A percentile compares a stretch with the other conserved stretches of the same genome.
These are phyloP conservation scores for Rhagologus leucostigma DNA, from an alignment of 2,113 vertebrate species.

Conservation along the genomic window DNA sequence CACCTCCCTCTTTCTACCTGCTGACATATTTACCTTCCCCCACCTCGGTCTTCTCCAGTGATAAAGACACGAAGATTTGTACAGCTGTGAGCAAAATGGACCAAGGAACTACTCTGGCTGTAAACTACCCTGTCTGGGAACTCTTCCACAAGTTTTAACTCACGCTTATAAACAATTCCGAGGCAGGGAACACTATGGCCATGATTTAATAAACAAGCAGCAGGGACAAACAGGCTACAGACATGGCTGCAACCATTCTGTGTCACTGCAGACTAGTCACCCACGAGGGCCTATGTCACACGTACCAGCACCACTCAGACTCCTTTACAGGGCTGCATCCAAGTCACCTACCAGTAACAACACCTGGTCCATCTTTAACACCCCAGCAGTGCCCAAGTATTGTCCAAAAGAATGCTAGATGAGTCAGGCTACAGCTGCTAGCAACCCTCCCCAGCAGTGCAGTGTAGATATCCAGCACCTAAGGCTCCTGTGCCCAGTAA, in stretches of 20 bases:
- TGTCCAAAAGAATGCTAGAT: neutral
- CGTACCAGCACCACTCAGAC: neutral
- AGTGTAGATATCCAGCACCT: neutral
- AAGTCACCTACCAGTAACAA: neutral
- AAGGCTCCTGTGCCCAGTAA: neutral
- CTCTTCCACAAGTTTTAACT: neutral
- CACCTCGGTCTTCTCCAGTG: neutral
- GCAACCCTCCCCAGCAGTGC: neutral
- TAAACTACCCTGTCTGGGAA: neutral
- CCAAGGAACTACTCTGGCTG: neutral
- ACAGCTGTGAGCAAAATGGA: neutral
- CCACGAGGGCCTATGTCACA: neutral
- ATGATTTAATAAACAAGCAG: neutral
- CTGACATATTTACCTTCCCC: neutral
- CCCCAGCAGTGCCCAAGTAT: neutral
- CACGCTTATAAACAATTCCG: accelerated
- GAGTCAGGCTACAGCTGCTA: neutral
- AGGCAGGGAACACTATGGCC: neutral
- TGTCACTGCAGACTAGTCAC: neutral
- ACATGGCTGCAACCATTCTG: neutral
- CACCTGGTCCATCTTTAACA: neutral
- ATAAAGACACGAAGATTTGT: neutral
- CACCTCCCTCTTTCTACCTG: neutral
- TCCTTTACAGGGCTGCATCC: neutral
- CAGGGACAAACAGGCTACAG: neutral